Conservation (phyloP, 2,797 vertebrate genomes). For the Clarias pachynema region DNA sequence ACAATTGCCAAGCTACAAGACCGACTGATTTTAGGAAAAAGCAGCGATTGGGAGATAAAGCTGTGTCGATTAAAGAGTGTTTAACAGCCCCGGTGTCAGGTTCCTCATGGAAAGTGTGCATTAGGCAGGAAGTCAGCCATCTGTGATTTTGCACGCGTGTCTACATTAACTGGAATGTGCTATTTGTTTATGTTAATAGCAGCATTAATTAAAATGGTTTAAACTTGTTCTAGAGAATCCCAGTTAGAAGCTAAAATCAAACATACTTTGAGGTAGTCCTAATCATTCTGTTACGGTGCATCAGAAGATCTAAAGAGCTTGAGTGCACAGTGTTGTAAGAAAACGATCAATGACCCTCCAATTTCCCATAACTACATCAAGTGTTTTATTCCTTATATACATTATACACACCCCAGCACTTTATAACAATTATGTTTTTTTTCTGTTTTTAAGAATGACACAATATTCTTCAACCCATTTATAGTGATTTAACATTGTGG, state of each 20-base stretch:
- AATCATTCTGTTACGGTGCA: background rate
- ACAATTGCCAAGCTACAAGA: background rate
- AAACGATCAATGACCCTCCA: background rate
- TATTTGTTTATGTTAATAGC: constrained; percentile 39
- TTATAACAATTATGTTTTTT: background rate
- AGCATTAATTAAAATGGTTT: constrained; percentile 25
- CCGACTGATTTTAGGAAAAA: background rate
- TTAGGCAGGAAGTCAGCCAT: constrained; percentile 18
- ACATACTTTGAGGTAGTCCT: background rate
- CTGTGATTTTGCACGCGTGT: background rate
- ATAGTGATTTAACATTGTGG: background rate
- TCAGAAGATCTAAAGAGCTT: background rate
- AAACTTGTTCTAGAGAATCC: constrained; percentile 20
- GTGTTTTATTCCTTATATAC: background rate
- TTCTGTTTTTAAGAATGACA: background rate
- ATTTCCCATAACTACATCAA: background rate
- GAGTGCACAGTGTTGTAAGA: background rate
- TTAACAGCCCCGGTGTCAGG: constrained; percentile 30
- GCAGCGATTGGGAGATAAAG: constrained; percentile 23
- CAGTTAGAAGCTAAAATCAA: background rate
- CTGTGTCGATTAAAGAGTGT: constrained; percentile 36
- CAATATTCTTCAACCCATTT: background rate
- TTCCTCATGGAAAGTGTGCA: constrained; percentile 29
- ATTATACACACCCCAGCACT: background rate
- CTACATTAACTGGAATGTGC: constrained; percentile 33